Base-by-base conservation (phyloP, 2,113 vertebrate genomes). In the Meleagris gallopavo region DNA sequence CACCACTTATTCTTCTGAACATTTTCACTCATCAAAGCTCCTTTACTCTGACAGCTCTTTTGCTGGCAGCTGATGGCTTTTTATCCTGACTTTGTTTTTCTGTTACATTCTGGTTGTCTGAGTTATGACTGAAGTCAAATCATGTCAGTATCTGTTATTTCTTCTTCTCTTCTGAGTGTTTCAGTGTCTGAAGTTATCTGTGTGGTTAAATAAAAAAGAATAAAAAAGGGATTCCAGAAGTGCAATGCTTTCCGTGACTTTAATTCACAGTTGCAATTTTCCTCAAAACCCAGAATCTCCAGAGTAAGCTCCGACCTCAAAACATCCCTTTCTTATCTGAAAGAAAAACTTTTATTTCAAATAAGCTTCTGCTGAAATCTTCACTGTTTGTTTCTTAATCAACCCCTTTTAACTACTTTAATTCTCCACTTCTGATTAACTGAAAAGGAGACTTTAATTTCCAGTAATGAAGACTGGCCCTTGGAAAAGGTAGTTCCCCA, bases 281-380 rank as follows among this genome's bases (percentile, higher is more conserved):
- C 36, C 14, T 92, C 60, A 67, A 76, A 38, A 52, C 17, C 30
- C 22, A 46, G 67, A 73, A 89, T 46, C 67, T 83, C 54, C 48
- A 30, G 58, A 83, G 72, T 79, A 60, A 93, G 36, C 91, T 52
- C 30, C 75, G 62, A 79, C 76, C 57, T 77, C 70, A 86, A 84
- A 94, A 67, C 10, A 61, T 78, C 34, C 86, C 43, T 88, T 83
- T 65, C 61, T 90, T 82, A 89, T 65, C 62, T 75, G 70, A 88
- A 92, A 78, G 50, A 64, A 92, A 79, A 78, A 7, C 30, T 74
- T 91, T 54, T 58, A 50, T 54, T 89, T 85, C 78, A 92, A 73
- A 73, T 62, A 83, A 82, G 78, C 60, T 83, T 80, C 60, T 57
- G 64, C 79, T 89, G 75, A 88, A 95, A 94, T 89, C 72, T 67